Percentiles rank a stretch among this genome's conserved stretches.
Evolutionary conservation across 2,888 invertebrate genomes (phyloP).

Genomic region (Cheilosia variabilis): DNA sequence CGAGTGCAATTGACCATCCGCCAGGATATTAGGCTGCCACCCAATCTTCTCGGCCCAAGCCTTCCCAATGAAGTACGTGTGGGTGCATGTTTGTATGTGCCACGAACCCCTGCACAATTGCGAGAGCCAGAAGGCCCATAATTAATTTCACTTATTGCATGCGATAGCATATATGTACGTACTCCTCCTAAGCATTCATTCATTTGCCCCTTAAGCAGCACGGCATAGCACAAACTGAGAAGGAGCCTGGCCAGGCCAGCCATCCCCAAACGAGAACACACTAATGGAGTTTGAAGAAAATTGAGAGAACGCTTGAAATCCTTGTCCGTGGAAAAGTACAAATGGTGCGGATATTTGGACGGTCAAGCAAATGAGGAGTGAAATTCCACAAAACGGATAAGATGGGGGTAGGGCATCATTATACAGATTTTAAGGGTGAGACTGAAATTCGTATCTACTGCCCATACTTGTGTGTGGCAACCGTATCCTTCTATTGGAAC

Average conservation of each 20-base stretch:
- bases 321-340: constrained; percentile 39
- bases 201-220: constrained; percentile 57
- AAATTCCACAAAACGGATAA: constrained; percentile 34
- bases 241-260: constrained; percentile 17
- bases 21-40: constrained; percentile 61
- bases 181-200: constrained; percentile 56
- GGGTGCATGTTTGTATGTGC: constrained; percentile 53
- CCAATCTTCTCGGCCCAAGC: constrained; percentile 14
- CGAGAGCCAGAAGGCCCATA: constrained; percentile 78
- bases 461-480: not conserved
- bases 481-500: constrained; percentile 22
- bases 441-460: not conserved
- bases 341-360: constrained; percentile 46
- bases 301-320: constrained; percentile 59
- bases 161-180: constrained; percentile 76
- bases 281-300: constrained; percentile 71
- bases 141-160: constrained; percentile 81
- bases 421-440: not conserved
- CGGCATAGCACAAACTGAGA: constrained; percentile 52
- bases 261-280: constrained; percentile 23
- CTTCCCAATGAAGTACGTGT: constrained; percentile 11
- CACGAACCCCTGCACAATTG: constrained; percentile 55
- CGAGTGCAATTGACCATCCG: constrained; percentile 71
- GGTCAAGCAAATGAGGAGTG: constrained; percentile 62
- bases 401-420: not conserved